These are phyloP conservation scores for Syngnathus rostellatus DNA, from an alignment of 2,797 vertebrate species.

Conservation along the genomic window DNA sequence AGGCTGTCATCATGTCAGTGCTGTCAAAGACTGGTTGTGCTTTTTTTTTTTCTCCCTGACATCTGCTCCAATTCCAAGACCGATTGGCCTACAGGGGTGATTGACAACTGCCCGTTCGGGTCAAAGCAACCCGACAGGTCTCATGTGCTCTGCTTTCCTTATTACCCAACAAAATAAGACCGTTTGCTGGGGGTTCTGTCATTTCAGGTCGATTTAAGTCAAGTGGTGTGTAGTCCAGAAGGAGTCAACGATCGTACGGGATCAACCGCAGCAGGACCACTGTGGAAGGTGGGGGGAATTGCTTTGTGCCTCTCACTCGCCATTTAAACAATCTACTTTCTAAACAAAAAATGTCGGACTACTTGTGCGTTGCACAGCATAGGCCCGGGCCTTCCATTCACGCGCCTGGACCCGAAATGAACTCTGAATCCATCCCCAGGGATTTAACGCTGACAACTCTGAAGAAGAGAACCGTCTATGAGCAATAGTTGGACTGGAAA, in stretches of 20 bases:
- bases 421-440: conserved; percentile 21
- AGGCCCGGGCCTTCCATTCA: no score
- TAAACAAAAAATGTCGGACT: no score
- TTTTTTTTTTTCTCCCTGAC: conserved; percentile 5
- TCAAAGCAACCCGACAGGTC: conserved; percentile 60
- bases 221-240: background rate
- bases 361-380: no score
- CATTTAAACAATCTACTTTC: conserved; percentile 62
- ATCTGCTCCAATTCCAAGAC: conserved; percentile 36
- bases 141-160: conserved; percentile 64
- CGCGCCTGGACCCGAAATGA: conserved; percentile 3
- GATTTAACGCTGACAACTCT: background rate
- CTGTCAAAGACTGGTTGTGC: background rate
- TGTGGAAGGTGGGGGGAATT: conserved; percentile 59
- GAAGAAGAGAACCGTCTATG: conserved; percentile 18
- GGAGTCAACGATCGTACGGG: conserved; percentile 36
- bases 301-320: conserved; percentile 63
- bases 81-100: conserved; percentile 54
- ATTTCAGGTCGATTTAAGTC: background rate
- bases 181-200: background rate
- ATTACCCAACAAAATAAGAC: conserved; percentile 28
- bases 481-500: conserved; percentile 1
- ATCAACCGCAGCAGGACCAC: conserved; percentile 51
- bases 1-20: background rate
- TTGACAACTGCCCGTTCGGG: conserved; percentile 59